Evolutionary conservation across 2,113 vertebrate genomes (phyloP).

Genomic region (Nematolebias whitei): DNA sequence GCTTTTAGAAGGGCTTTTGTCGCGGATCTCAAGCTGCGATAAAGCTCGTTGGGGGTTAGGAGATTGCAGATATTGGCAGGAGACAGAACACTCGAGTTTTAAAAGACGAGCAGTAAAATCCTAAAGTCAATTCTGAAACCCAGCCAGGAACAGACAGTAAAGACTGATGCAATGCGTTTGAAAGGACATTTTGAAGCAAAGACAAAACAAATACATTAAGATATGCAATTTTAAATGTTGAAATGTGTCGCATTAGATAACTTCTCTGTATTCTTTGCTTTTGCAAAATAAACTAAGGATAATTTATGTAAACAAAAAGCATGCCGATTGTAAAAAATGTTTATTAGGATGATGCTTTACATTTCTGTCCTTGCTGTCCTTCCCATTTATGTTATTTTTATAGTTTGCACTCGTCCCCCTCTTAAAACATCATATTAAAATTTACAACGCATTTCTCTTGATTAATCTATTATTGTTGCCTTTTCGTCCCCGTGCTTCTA

Average conservation of each 20-base stretch:
- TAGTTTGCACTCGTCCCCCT: neutral
- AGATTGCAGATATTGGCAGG: neutral
- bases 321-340: neutral
- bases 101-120: neutral
- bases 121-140: neutral
- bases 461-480: neutral
- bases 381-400: neutral
- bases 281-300: neutral
- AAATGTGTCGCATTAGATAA: neutral
- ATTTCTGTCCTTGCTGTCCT: neutral
- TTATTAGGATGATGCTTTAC: neutral
- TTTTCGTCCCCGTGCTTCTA: neutral
- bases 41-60: neutral
- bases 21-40: neutral
- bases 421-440: neutral
- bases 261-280: neutral
- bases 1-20: neutral
- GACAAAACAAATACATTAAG: neutral
- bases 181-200: neutral
- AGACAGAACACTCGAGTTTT: too few relatives aligned
- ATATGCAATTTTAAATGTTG: neutral
- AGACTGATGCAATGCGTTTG: neutral
- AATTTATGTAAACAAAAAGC: neutral
- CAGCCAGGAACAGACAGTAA: neutral
- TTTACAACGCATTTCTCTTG: conserved; percentile 15